Conservation (phyloP, 2,113 vertebrate genomes). For the Ahaetulla prasina region DNA sequence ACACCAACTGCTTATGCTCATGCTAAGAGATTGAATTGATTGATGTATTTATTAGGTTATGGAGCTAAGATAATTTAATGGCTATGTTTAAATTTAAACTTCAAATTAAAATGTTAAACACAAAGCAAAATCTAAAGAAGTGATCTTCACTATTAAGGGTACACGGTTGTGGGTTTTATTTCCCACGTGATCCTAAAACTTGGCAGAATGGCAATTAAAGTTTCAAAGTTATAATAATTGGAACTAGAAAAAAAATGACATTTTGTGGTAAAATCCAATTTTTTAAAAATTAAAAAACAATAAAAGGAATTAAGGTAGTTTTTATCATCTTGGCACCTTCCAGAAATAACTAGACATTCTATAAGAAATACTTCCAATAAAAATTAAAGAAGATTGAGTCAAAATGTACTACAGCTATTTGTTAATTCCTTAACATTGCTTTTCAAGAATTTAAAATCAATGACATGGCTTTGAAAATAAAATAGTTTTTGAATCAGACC, state of each 20-base stretch:
- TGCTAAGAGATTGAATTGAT: neutral
- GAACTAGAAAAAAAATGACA: neutral
- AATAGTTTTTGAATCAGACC: neutral
- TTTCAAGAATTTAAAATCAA: neutral
- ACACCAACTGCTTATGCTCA: neutral
- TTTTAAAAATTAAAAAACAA: neutral
- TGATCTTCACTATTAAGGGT: conserved; percentile 20
- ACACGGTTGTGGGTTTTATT: neutral
- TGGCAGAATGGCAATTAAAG: neutral
- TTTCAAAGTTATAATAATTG: neutral
- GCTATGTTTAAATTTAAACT: neutral
- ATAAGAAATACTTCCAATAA: neutral
- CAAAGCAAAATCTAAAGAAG: conserved; percentile 7
- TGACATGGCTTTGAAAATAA: neutral
- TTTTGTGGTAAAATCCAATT: neutral
- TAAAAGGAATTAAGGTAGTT: neutral
- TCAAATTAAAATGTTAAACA: neutral
- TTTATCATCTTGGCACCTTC: neutral
- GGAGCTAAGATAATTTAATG: neutral
- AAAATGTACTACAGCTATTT: neutral
- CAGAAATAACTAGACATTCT: neutral
- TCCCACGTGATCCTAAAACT: rapidly evolving
- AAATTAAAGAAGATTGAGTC: neutral
- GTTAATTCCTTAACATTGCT: neutral
- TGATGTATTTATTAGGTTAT: neutral